These are phyloP conservation scores for Lepus townsendii DNA, from an alignment of 2,797 vertebrate species.

Conservation along the genomic window DNA sequence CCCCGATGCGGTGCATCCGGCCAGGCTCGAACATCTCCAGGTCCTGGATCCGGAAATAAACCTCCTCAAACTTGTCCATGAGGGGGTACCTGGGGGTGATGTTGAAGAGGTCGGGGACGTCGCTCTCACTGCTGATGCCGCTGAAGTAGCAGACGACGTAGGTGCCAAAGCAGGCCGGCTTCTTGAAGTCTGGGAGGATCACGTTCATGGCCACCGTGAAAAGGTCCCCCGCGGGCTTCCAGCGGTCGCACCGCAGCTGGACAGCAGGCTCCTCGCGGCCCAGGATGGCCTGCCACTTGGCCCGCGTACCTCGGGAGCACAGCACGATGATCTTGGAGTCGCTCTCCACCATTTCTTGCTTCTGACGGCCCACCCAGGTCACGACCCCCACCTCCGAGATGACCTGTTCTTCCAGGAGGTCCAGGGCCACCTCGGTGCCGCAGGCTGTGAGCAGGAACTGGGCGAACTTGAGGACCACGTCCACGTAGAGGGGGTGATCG, in stretches of 20 bases:
- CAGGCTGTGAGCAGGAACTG: slow-evolving; percentile 95
- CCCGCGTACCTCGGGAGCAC: slow-evolving; percentile 95
- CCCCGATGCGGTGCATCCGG: slow-evolving; percentile 91
- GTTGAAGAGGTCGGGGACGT: slow-evolving; percentile 94
- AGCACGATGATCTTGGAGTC: slow-evolving; percentile 95
- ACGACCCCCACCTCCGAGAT: slow-evolving; percentile 92
- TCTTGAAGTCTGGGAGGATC: slow-evolving; percentile 95
- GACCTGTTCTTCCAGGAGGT: slow-evolving; percentile 92
- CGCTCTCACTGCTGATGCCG: slow-evolving; percentile 90
- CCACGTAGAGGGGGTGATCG: slow-evolving; percentile 94
- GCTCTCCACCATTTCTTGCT: slow-evolving; percentile 90
- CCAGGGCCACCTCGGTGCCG: slow-evolving; percentile 94
- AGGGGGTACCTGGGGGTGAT: slow-evolving; percentile 93
- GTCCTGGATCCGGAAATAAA: slow-evolving; percentile 96
- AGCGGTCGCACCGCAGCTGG: slow-evolving; percentile 91
- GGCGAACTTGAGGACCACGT: slow-evolving; percentile 94
- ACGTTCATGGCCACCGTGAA: slow-evolving; percentile 95
- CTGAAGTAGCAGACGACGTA: slow-evolving; percentile 96
- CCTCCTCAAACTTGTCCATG: slow-evolving; percentile 96
- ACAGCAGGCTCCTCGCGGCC: slow-evolving; percentile 86
- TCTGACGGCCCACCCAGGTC: slow-evolving; percentile 95
- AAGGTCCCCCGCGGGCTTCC: slow-evolving; percentile 92
- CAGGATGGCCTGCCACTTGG: slow-evolving; percentile 96
- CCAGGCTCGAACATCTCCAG: slow-evolving; percentile 95
- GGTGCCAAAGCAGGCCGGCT: slow-evolving; percentile 92